phyloP scores from a whole-genome alignment of 2,113 vertebrate species.

The Oreotrochilus melanogaster region DNA sequence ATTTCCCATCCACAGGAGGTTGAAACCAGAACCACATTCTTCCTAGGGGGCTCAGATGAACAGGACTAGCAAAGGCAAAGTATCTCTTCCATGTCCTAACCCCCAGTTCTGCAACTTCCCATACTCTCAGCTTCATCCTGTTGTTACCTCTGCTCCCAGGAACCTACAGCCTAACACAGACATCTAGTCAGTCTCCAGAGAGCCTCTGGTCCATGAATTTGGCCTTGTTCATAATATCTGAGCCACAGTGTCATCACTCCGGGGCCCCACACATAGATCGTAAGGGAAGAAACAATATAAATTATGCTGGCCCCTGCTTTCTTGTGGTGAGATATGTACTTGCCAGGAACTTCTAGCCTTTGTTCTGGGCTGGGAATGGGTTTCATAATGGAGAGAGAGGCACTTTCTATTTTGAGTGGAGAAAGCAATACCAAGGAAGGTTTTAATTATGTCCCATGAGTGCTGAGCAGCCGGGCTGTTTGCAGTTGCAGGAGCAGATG shows the following conservation, averaged over 20 bases:
- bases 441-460: conserved; percentile 13
- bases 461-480: background rate
- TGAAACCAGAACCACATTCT: background rate
- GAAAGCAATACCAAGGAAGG: conserved; percentile 27
- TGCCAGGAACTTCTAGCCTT: conserved; percentile 39
- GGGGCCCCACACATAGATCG: conserved; percentile 42
- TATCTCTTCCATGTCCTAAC: background rate
- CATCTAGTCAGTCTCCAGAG: background rate
- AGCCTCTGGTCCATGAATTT: background rate
- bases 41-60: background rate
- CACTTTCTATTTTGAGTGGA: conserved; percentile 43
- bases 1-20: background rate
- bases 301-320: conserved; percentile 25
- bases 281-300: conserved; percentile 2
- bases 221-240: background rate
- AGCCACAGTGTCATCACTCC: background rate
- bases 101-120: background rate
- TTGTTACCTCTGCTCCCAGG: background rate
- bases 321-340: conserved; percentile 35
- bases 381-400: background rate
- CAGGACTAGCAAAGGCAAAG: background rate
- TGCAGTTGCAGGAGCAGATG: background rate
- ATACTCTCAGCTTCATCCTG: background rate
- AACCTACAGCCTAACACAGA: background rate
- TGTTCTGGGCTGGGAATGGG: background rate